Evolutionary conservation across 2,113 vertebrate genomes (phyloP).

Genomic region (Illadopsis cleaveri): DNA sequence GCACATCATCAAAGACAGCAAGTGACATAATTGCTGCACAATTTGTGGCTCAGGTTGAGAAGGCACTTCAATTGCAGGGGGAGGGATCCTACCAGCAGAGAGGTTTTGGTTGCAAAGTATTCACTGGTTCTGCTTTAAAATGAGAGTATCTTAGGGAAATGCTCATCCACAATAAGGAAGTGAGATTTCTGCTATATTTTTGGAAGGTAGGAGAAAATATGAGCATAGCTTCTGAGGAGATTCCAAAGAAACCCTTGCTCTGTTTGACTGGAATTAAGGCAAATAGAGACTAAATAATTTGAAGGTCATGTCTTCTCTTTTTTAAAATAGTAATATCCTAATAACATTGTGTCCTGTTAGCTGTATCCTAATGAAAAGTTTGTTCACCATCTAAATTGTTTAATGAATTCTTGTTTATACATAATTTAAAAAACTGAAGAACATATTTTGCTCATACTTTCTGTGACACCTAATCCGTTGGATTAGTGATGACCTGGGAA

Average conservation of each 20-base stretch:
- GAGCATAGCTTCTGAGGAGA: not conserved
- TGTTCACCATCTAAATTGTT: not conserved
- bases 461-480: not conserved
- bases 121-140: not conserved
- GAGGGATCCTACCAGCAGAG: not conserved
- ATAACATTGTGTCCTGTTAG: not conserved
- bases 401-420: not conserved
- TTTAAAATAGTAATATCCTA: not conserved
- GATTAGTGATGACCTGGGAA: not conserved
- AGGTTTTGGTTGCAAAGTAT: not conserved
- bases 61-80: not conserved
- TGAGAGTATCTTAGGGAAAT: not conserved
- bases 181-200: not conserved
- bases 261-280: not conserved
- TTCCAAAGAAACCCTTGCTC: not conserved
- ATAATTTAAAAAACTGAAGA: not conserved
- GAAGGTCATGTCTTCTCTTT: not conserved
- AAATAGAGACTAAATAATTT: not conserved
- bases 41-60: not conserved
- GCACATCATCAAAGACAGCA: not conserved
- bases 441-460: not conserved
- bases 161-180: not conserved
- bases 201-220: not conserved
- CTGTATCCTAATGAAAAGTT: not conserved
- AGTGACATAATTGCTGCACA: not conserved